Base-by-base conservation (phyloP, 1,140 invertebrate genomes). In the Brachionus koreanus region DNA sequence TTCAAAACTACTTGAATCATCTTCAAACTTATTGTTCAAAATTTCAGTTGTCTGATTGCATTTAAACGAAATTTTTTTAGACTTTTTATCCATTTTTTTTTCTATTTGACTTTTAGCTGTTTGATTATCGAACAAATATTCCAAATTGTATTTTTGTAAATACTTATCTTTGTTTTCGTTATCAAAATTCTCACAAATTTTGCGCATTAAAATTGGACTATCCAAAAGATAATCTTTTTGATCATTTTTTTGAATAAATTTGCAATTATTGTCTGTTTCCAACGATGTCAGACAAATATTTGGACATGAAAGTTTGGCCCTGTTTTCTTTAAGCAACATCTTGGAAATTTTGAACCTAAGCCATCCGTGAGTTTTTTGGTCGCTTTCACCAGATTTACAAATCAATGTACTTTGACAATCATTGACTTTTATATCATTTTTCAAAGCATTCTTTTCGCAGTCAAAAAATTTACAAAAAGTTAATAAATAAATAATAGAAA, bases 41-140 rank as follows among this genome's bases (percentile, higher is more conserved):
- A 23, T 37, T 42, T 72, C 16, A 7, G 12, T 46, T 46, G 9
- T 25, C 25, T 46, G n/a, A 43, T 13, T 74, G 29, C 69, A 74
- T 19, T 46, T 74, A n/a, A 74, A 46, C 19, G 39, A 74, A 46
- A 46, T 46, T 46, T 74, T 74, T 74, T 74, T 74, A 12, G 19
- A 13, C 10, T 74, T 74, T 25, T 74, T 74, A 19, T 43, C 33
- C 2, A 9, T 25, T 46, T 23, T 46, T 74, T 25, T 23, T 72
- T 19, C 33, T 37, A 72, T 39, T 42, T 42, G 12, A 12, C 37
- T 39, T 69, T 69, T 69, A 69, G 16, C 65, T 10, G 25, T 33
- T n/a, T 33, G 33, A 72, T 43, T 77, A 37, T 79, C 76, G 19
- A 79, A 65, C 39, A 79, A 65, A 63, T 79, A 79, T 35, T 79